Conservation (phyloP, 2,888 invertebrate species). For the Diarsia dahlii region DNA sequence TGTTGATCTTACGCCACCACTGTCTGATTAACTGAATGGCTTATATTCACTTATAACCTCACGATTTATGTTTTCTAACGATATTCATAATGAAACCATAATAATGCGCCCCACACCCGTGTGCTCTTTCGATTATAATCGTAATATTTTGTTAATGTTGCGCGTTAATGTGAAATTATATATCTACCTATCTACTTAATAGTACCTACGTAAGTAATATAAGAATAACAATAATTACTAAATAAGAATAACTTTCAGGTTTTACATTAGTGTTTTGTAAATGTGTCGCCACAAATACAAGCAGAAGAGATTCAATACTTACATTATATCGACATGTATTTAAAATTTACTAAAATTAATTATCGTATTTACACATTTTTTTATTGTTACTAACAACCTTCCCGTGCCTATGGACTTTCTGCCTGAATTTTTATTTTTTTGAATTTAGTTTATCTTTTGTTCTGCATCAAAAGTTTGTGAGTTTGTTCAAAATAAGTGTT, state of each 20-base stretch:
- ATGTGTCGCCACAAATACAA: no score
- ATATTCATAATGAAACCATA: slow-evolving; percentile 83
- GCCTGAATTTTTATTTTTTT: no score
- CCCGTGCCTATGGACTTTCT: no score
- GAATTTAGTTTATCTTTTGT: not conserved
- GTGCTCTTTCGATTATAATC: slow-evolving; percentile 55
- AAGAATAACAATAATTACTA: not conserved
- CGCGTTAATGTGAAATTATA: not conserved
- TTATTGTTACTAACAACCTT: no score
- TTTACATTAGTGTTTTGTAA: not conserved
- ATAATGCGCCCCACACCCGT: slow-evolving; percentile 68
- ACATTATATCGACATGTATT: not conserved
- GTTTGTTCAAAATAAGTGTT: not conserved
- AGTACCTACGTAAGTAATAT: no score
- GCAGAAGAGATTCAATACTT: not conserved
- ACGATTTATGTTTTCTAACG: slow-evolving; percentile 77
- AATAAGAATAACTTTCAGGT: not conserved
- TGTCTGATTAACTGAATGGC: slow-evolving; percentile 73
- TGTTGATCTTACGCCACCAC: slow-evolving; percentile 66
- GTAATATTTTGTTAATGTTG: slow-evolving; percentile 18
- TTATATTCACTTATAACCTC: slow-evolving; percentile 79
- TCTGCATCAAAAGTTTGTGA: not conserved
- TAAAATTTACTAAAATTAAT: no score
- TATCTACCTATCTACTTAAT: not conserved
- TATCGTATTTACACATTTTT: no score